Evolutionary conservation across 1,140 invertebrate species (phyloP).

Genomic region (Globodera rostochiensis): DNA sequence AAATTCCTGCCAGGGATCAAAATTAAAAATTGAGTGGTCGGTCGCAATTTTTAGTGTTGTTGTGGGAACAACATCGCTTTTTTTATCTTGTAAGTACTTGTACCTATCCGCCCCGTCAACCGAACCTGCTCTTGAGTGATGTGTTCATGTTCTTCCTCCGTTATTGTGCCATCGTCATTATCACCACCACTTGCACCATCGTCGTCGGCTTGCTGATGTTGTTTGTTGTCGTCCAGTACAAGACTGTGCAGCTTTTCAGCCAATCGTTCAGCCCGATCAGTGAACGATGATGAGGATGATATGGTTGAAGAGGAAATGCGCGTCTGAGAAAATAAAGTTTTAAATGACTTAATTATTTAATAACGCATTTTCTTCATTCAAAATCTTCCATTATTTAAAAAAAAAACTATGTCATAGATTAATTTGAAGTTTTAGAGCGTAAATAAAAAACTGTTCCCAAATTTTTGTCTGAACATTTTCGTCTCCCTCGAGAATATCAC

Average conservation of each 20-base stretch:
- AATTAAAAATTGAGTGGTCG: neutral
- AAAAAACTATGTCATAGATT: too few relatives aligned
- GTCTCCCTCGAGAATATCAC: neutral
- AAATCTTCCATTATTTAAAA: too few relatives aligned
- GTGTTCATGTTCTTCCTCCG: too few relatives aligned
- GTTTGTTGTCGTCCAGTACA: constrained; percentile 17
- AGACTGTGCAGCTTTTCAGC: constrained; percentile 33
- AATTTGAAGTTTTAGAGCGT: too few relatives aligned
- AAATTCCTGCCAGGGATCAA: neutral
- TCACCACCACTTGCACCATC: neutral
- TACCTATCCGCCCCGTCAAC: too few relatives aligned
- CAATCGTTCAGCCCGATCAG: constrained; percentile 2
- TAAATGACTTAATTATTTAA: too few relatives aligned
- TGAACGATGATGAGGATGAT: constrained; percentile 23
- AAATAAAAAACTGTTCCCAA: too few relatives aligned
- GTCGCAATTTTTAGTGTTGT: neutral
- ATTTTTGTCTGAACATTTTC: too few relatives aligned
- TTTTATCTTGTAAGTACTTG: too few relatives aligned
- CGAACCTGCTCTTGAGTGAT: too few relatives aligned
- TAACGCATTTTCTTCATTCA: too few relatives aligned
- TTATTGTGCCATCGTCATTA: constrained; percentile 13
- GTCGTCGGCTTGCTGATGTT: neutral
- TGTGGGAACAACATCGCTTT: too few relatives aligned
- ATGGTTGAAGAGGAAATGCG: neutral
- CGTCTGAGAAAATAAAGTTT: neutral